Base-by-base conservation (phyloP, 2,888 invertebrate genomes). In the Tinea semifulvella region DNA sequence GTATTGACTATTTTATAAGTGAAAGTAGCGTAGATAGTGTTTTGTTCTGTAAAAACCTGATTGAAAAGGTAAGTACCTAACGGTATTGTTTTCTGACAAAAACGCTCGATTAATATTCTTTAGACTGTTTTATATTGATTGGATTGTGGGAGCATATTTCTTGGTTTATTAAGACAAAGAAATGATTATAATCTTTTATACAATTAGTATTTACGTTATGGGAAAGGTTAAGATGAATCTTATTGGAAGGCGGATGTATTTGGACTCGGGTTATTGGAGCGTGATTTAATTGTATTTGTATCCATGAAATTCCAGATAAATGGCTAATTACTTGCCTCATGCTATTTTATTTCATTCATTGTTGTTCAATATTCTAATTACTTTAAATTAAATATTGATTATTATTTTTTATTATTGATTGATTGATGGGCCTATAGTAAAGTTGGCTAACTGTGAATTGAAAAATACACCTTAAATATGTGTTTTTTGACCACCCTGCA, bases 1-100 rank as follows among this genome's bases (percentile, higher is more conserved):
- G 77, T 57, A 67, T 18, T 36, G 18, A 13, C 14, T 36, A 36
- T 18, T 36, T 14, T 36, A 2, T 18, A 36, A 35, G 36, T 36
- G 18, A 14, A 3, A 36, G 18, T 16, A 10, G 5, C 36, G 36
- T 10, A 8, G 18, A 3, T 18, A 36, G 11, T 18, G 18, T 3
- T 36, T 36, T 36, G 10, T 18, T 18, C n/a, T n/a, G n/a, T 8
- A 36, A 18, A 14, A 36, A 36, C 18, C 36, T 36, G 18, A 36
- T 18, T 13, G 11, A 6, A 31, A 18, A 36, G 36, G 36, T 36
- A 18, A 10, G 36, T 36, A n/a, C n/a, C n/a, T n/a, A 36, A 36
- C 36, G 36, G 36, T 36, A 36, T 36, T 36, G 31, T 36, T 16
- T 36, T 36, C 18, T 36, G 36, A 18, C 36, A 36, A 36, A 31